Conservation (phyloP, 1,140 invertebrate genomes). For the Camponotus pennsylvanicus region DNA sequence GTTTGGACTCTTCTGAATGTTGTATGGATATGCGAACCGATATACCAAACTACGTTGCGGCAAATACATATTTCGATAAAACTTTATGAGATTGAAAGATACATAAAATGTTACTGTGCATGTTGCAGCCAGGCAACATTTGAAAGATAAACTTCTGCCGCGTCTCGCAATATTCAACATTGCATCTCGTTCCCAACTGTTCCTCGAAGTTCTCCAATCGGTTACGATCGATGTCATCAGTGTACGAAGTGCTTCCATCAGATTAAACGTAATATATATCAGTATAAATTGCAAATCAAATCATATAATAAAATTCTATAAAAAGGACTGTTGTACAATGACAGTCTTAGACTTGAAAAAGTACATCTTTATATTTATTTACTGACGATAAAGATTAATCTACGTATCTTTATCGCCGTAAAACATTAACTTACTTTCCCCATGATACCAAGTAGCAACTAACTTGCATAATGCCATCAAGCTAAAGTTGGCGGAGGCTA, state of each 20-base stretch:
- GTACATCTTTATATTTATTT: background rate
- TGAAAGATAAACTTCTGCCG: slow-evolving; percentile 23
- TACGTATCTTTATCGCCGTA: background rate
- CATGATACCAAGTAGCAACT: slow-evolving; percentile 15
- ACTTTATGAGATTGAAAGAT: background rate
- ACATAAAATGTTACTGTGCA: background rate
- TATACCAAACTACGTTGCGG: slow-evolving; percentile 16
- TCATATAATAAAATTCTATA: background rate
- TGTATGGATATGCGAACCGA: slow-evolving; percentile 76
- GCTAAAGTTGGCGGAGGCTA: slow-evolving; percentile 24
- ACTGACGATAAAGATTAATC: background rate
- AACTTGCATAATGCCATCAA: slow-evolving; percentile 16
- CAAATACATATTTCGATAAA: background rate
- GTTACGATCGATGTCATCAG: slow-evolving; percentile 5
- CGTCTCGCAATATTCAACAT: slow-evolving; percentile 36
- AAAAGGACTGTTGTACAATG: background rate
- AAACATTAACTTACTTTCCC: slow-evolving; percentile 33
- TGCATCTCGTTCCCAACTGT: slow-evolving; percentile 12
- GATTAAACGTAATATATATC: background rate
- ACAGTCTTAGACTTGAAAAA: background rate
- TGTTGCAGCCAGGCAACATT: background rate
- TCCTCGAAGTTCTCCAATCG: slow-evolving; percentile 15
- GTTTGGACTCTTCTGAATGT: slow-evolving; percentile 81
- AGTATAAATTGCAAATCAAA: background rate
- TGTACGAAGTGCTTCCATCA: slow-evolving; percentile 10